Evolutionary conservation across 2,113 vertebrate species (phyloP), one percentile per base, ranked within the genome.

Genomic region (Pavo muticus): DNA sequence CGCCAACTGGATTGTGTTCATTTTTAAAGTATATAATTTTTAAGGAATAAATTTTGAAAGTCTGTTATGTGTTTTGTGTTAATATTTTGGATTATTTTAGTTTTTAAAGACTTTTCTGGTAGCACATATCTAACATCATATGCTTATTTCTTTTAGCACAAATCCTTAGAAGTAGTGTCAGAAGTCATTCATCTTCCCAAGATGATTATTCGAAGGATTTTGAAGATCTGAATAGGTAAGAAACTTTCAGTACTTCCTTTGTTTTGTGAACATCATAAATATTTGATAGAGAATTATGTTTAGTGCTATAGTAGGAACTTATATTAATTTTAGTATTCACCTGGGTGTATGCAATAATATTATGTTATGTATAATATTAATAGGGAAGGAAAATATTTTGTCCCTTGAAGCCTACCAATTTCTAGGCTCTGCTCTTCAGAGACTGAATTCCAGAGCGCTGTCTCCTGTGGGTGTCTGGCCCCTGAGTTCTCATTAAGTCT

Each of bases 141-240:
- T 70, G 91, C 39, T 77, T 86, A 39, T 18, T 8, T 72, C 50
- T 94, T 94, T 88, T 83, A 93, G 87, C 67, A 87, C 86, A 91
- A 96, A 95, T 79, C 95, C 84, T 42, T 96, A 84, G 47, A 90
- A 96, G 95, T 84, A 86, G 45, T 88, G 94, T 88, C 90, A 83
- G 71, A 94, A 79, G 47, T 35, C 57, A 88, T 54, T 91, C 77
- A 86, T 96, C 96, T 86, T 91, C 95, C 65, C 88, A 88, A 63
- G 95, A 95, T 76, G 85, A 84, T 87, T 95, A 91, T 91, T 95
- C 94, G 80, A 82, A 93, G 85, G 93, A 95, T 35, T 68, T 93
- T 81, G 94, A 97, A 90, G 92, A 96, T 70, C 72, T 67, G 40
- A 95, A 70, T 88, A 97, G 95, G 97, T 96, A 90, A 96, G 94